phyloP scores from a whole-genome alignment of 2,888 invertebrate genomes.

The Leptarthrus brevirostris region DNA sequence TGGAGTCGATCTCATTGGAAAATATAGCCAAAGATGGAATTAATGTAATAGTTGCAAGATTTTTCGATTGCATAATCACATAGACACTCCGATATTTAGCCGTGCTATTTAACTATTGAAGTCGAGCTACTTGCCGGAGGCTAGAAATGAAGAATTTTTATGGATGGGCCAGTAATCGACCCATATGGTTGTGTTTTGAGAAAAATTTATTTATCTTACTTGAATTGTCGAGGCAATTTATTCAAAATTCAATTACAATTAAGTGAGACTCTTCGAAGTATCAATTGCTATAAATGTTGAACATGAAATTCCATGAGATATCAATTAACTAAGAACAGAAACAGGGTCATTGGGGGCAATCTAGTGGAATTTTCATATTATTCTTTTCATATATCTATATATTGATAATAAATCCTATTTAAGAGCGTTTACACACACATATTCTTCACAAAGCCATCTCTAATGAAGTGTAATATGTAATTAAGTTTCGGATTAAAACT shows the following conservation, averaged over 20 bases:
- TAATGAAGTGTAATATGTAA: too few species aligned
- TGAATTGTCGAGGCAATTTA: conserved; percentile 15
- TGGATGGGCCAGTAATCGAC: too few species aligned
- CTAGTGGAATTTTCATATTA: not conserved
- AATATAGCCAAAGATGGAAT: conserved; percentile 31
- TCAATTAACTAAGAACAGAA: conserved; percentile 6
- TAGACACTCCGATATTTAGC: conserved; percentile 10
- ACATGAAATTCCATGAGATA: conserved; percentile 10
- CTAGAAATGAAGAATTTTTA: conserved; percentile 19
- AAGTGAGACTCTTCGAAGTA: conserved; percentile 4
- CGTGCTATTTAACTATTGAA: conserved; percentile 37
- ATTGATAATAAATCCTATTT: too few species aligned
- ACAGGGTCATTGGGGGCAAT: not conserved
- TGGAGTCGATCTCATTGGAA: conserved; percentile 35
- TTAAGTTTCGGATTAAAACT: too few species aligned
- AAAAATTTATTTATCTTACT: conserved; percentile 17
- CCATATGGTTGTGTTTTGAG: conserved; percentile 10
- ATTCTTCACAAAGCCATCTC: too few species aligned
- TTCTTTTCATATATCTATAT: too few species aligned
- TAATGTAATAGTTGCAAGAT: conserved; percentile 38
- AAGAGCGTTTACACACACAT: too few species aligned
- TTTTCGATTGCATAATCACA: conserved; percentile 32
- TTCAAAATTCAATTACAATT: conserved; percentile 35
- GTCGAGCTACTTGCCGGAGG: conserved; percentile 17
- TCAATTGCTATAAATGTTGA: conserved; percentile 8